Conservation (phyloP, 64 coral and sea anemone species). For the Astreopora myriophthalma region DNA sequence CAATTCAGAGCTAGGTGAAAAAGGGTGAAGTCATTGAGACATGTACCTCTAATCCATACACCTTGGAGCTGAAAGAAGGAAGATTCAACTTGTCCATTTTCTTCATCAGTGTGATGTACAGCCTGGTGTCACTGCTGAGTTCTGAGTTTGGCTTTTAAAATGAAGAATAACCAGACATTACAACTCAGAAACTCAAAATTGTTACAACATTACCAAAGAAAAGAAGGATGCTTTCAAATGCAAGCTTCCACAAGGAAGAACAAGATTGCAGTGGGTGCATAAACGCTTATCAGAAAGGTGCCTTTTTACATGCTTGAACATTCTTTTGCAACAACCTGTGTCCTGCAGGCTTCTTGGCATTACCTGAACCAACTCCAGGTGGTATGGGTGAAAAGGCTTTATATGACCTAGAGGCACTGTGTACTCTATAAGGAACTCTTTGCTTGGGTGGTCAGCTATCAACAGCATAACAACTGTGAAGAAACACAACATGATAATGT, state of each 20-base stretch:
- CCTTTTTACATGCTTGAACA: no score
- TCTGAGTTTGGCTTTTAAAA: constrained; percentile 64
- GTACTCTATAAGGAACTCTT: constrained; percentile 82
- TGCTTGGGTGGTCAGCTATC: constrained; percentile 79
- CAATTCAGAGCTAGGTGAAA: no score
- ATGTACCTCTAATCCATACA: constrained; percentile 72
- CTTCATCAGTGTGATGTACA: constrained; percentile 70
- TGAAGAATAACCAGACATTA: not conserved
- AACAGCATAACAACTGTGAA: constrained; percentile 63
- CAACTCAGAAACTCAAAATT: not conserved
- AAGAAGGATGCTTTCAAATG: not conserved
- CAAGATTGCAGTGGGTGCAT: no score
- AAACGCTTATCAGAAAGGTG: no score
- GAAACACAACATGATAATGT: not conserved
- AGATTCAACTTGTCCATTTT: constrained; percentile 62
- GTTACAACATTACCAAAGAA: not conserved
- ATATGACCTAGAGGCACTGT: constrained; percentile 71
- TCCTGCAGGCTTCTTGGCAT: no score
- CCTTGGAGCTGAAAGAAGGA: not conserved
- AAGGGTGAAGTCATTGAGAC: no score
- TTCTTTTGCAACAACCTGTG: no score
- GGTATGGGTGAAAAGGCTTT: constrained; percentile 76
- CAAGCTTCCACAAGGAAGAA: no score
- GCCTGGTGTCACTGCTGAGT: constrained; percentile 49
- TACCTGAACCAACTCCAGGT: constrained; percentile 91